A percentile compares a stretch with the other conserved stretches of the same genome.
phyloP scores from a whole-genome alignment of 1,140 invertebrate genomes.

The Belonocnema kinseyi region DNA sequence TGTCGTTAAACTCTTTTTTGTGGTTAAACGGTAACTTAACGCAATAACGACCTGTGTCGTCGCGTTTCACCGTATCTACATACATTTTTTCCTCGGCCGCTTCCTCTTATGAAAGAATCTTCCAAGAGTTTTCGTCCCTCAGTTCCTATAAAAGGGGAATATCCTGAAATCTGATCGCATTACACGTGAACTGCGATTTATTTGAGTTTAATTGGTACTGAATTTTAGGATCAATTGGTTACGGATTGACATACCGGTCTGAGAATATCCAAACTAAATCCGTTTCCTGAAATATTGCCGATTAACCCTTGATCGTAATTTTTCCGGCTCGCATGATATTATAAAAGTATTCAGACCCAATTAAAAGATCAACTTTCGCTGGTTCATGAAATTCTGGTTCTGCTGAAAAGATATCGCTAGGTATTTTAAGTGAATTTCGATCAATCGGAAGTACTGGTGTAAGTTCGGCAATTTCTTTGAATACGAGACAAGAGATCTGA shows the following conservation, averaged over 20 bases:
- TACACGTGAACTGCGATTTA: too few species aligned
- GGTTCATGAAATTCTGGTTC: neutral
- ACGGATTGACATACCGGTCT: neutral
- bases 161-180: too few species aligned
- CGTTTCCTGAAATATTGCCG: neutral
- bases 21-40: neutral
- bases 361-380: neutral
- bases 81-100: neutral
- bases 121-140: too few species aligned
- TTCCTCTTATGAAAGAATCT: too few species aligned
- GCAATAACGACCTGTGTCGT: neutral
- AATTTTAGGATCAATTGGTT: neutral
- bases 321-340: neutral
- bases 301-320: neutral
- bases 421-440: neutral
- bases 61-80: neutral
- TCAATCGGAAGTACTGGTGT: neutral
- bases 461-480: neutral
- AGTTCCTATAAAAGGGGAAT: too few species aligned
- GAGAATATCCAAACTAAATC: neutral
- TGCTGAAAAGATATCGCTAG: neutral
- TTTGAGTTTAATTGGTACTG: too few species aligned
- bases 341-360: neutral
- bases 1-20: too few species aligned
- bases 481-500: neutral